Conservation (phyloP, 2,797 vertebrate genomes). For the Myotis findleyi region DNA sequence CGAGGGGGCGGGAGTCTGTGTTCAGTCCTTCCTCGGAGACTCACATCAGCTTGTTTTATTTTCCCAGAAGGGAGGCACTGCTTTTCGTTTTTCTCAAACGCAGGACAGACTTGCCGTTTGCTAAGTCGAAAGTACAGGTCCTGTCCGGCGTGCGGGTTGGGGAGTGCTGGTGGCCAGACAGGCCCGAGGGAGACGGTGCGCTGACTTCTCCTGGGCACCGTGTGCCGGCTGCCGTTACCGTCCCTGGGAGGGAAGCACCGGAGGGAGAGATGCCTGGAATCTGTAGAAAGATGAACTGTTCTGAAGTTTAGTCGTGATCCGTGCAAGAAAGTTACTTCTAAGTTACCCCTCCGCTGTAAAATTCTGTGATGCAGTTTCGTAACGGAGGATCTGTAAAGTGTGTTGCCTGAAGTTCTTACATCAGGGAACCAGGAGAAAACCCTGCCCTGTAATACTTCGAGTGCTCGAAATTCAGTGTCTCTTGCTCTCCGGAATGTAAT, state of each 20-base stretch:
- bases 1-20: background rate
- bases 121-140: background rate
- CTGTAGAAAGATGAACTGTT: background rate
- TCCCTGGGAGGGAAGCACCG: background rate
- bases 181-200: background rate
- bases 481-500: background rate
- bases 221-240: background rate
- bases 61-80: background rate
- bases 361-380: background rate
- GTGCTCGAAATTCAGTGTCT: background rate
- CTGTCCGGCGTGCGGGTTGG: background rate
- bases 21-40: background rate
- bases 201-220: background rate
- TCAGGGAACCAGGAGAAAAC: background rate
- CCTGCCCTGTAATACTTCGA: background rate
- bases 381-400: background rate
- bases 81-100: background rate
- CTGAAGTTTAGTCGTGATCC: background rate
- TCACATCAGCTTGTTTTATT: background rate
- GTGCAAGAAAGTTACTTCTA: background rate
- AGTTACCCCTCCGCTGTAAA: background rate
- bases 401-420: background rate
- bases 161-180: background rate
- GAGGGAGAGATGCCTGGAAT: background rate
- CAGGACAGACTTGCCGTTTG: background rate